Percentiles rank a stretch among this genome's conserved stretches.
Conservation (phyloP, 2,113 vertebrate genomes). For the Nothocercus nigrocapillus region DNA sequence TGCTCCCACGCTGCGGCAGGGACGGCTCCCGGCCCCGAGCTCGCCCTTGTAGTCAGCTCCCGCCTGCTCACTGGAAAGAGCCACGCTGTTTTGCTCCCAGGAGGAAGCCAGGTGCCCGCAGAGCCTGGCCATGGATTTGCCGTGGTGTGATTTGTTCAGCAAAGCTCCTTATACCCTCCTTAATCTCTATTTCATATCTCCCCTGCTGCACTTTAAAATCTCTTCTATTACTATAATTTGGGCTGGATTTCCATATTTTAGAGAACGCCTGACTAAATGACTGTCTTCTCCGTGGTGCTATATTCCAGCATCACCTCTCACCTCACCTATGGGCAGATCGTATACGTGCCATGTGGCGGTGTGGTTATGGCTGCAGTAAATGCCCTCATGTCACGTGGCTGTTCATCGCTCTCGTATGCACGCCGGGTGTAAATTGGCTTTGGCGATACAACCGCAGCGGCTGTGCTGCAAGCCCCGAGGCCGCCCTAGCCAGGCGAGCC, state of each 20-base stretch:
- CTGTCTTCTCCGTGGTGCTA: neutral
- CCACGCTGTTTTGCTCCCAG: neutral
- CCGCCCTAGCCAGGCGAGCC: neutral
- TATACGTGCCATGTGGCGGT: neutral
- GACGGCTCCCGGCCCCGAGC: neutral
- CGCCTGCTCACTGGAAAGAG: slow-evolving; percentile 12
- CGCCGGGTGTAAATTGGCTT: neutral
- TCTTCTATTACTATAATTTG: slow-evolving; percentile 61
- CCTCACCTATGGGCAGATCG: neutral
- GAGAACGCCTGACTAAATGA: slow-evolving; percentile 17
- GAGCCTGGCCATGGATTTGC: slow-evolving; percentile 27
- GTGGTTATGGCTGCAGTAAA: neutral
- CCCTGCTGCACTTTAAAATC: slow-evolving; percentile 63
- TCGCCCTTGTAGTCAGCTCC: neutral
- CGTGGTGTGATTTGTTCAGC: slow-evolving; percentile 3
- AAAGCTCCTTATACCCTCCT: slow-evolving; percentile 62
- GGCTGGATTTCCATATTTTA: slow-evolving; percentile 51
- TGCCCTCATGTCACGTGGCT: neutral
- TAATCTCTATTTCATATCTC: slow-evolving; percentile 66
- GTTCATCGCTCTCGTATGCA: neutral
- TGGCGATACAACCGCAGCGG: neutral
- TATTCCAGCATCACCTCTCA: neutral
- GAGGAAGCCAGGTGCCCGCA: neutral
- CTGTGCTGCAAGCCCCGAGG: neutral
- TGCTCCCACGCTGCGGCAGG: neutral